phyloP scores from a whole-genome alignment of 2,113 vertebrate genomes.

The Trinectes maculatus region DNA sequence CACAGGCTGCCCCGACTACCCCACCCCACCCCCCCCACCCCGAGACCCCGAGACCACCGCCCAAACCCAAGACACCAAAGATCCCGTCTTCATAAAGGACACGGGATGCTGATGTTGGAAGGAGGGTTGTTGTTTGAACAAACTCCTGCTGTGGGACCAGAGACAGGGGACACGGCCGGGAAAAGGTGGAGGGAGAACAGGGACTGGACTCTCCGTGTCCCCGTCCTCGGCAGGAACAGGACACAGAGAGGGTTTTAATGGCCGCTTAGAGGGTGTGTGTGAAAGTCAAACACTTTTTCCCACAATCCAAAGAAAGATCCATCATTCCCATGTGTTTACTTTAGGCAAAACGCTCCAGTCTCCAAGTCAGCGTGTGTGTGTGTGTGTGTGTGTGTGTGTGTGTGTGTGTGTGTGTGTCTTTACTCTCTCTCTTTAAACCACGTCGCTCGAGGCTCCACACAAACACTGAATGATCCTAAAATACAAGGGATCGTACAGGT shows the following conservation, averaged over 20 bases:
- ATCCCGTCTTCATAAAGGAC: conserved; percentile 7
- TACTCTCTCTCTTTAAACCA: conserved; percentile 18
- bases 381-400: conserved; percentile 22
- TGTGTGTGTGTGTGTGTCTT: conserved; percentile 11
- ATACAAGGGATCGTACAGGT: conserved; percentile 40
- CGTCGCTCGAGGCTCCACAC: conserved; percentile 15
- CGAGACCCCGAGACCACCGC: no score
- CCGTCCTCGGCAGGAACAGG: conserved; percentile 40
- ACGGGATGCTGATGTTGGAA: conserved; percentile 5
- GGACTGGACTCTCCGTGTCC: conserved; percentile 24
- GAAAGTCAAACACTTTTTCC: conserved; percentile 85
- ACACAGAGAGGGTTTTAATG: conserved; percentile 77
- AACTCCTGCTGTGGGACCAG: no score
- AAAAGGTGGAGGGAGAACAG: conserved; percentile 46
- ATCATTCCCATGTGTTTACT: conserved; percentile 83
- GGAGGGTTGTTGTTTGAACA: conserved; percentile 12
- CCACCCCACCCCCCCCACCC: no score
- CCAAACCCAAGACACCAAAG: conserved; percentile 27
- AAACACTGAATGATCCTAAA: conserved; percentile 27
- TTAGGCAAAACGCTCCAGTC: conserved; percentile 71
- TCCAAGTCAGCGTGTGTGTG: conserved; percentile 37
- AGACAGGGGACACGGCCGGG: conserved; percentile 2
- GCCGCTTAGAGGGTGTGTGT: conserved; percentile 82
- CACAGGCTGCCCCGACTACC: no score
- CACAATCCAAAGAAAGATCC: conserved; percentile 79